Percentiles rank a stretch among this genome's conserved stretches.
These are phyloP conservation scores for Solen grandis DNA, from an alignment of 1,140 invertebrate genomes.

Conservation along the genomic window DNA sequence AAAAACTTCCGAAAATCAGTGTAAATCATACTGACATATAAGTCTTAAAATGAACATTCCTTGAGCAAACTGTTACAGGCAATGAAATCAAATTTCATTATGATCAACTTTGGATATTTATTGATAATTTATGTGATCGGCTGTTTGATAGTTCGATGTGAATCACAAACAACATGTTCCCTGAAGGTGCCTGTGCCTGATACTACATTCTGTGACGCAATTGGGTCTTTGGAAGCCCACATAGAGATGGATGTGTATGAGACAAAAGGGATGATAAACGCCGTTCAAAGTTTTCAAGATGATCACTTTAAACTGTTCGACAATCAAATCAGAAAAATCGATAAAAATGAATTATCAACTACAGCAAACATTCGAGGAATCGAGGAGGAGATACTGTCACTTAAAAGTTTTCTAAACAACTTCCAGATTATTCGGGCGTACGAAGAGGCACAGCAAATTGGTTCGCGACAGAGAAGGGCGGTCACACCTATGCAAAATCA, in stretches of 20 bases:
- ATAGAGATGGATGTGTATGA: conserved; percentile 31
- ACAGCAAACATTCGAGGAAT: conserved; percentile 13
- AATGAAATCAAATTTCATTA: too few relatives aligned
- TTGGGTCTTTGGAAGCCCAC: conserved; percentile 20
- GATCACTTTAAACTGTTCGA: conserved; percentile 28
- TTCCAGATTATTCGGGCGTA: background rate
- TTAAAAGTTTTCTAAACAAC: conserved; percentile 1
- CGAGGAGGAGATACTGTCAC: conserved; percentile 27
- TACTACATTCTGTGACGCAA: conserved; percentile 35
- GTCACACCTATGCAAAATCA: background rate
- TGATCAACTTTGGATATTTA: too few relatives aligned
- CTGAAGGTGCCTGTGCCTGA: conserved; percentile 36
- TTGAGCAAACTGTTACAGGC: too few relatives aligned
- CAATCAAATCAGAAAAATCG: background rate
- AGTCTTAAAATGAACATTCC: too few relatives aligned
- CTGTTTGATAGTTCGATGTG: too few relatives aligned
- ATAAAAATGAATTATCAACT: background rate
- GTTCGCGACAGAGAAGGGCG: conserved; percentile 7
- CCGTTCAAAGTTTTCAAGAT: background rate
- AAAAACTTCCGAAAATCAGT: too few relatives aligned
- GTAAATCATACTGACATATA: too few relatives aligned
- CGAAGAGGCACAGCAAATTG: background rate
- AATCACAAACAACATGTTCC: conserved; percentile 18
- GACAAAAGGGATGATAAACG: conserved; percentile 23
- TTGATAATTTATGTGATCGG: too few relatives aligned